A percentile compares a stretch with the other conserved stretches of the same genome.
Evolutionary conservation across 2,113 vertebrate species (phyloP).

Genomic region (Dendropsophus ebraccatus): DNA sequence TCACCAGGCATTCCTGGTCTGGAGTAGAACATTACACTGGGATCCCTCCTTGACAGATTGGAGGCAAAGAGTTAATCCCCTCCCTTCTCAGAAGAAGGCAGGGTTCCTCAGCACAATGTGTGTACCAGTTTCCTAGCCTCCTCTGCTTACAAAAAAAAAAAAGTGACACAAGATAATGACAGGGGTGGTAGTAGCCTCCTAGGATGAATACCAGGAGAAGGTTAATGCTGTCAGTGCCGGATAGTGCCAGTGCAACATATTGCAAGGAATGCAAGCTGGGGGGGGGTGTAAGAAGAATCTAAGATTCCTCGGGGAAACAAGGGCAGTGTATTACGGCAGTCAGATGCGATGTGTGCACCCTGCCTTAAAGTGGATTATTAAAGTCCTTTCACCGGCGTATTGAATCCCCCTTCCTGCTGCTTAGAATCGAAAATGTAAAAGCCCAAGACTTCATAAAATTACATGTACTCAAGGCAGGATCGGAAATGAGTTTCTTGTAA

Average conservation of each 20-base stretch:
- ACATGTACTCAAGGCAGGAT: constrained; percentile 6
- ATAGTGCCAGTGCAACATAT: background rate
- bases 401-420: background rate
- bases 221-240: background rate
- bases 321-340: background rate
- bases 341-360: background rate
- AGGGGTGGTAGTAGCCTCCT: background rate
- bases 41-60: constrained; percentile 22
- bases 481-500: background rate
- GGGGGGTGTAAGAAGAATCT: background rate
- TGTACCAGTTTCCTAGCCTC: constrained; percentile 9
- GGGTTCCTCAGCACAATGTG: background rate
- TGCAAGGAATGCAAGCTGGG: background rate
- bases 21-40: rapidly evolving
- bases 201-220: background rate
- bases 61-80: constrained; percentile 24
- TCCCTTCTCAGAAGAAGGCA: background rate
- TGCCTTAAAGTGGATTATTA: background rate
- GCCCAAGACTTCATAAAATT: background rate
- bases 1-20: background rate
- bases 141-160: background rate
- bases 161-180: constrained; percentile 28
- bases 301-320: background rate
- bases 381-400: background rate
- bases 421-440: background rate